Evolutionary conservation across 2,113 vertebrate species (phyloP).

Genomic region (Scolopax mira): DNA sequence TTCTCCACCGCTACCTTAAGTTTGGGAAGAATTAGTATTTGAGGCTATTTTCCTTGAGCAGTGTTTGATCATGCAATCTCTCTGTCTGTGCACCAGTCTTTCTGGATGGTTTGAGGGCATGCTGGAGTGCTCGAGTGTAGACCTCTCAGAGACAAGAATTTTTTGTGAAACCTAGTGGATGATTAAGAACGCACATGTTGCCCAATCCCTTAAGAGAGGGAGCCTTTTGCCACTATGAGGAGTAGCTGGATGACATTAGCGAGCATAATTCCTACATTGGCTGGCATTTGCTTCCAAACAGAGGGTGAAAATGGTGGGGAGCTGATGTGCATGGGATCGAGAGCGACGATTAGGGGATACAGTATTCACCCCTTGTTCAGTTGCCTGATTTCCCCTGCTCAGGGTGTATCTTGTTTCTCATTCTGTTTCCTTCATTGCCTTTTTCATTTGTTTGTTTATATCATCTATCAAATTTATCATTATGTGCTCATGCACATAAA

Average conservation of each 20-base stretch:
- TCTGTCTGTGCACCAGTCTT: background rate
- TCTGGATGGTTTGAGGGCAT: background rate
- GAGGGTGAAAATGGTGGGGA: background rate
- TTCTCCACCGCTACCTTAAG: background rate
- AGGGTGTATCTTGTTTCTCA: background rate
- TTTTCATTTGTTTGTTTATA: background rate
- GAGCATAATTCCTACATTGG: fast-evolving
- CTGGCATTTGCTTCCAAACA: background rate
- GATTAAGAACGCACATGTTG: fast-evolving
- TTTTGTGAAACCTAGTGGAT: background rate
- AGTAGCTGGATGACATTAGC: background rate
- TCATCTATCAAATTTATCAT: conserved; percentile 21
- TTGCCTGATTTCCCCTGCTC: background rate
- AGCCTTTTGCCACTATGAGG: background rate
- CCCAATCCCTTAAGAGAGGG: fast-evolving
- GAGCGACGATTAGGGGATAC: background rate
- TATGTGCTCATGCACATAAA: conserved; percentile 11
- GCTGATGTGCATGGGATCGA: fast-evolving
- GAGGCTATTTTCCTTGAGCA: background rate
- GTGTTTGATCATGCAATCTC: fast-evolving
- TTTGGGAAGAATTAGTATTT: background rate
- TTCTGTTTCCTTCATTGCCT: background rate
- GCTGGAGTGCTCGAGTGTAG: background rate
- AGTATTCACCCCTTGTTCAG: background rate
- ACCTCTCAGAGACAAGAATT: background rate